These are phyloP conservation scores for Apaloderma vittatum DNA, from an alignment of 2,113 vertebrate genomes.

Conservation along the genomic window DNA sequence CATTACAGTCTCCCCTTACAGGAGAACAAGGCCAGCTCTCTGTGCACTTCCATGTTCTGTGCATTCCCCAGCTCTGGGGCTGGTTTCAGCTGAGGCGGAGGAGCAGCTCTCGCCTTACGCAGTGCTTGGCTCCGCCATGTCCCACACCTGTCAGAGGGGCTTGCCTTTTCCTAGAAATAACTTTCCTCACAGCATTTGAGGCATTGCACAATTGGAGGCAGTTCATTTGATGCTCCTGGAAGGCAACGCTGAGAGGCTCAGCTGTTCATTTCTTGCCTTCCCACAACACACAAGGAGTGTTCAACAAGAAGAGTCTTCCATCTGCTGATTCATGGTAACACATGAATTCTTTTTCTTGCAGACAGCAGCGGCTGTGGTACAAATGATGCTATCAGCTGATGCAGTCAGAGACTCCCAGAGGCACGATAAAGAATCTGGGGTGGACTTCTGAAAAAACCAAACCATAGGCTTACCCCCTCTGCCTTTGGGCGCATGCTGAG, in stretches of 20 bases:
- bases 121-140: slow-evolving; percentile 38
- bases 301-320: background rate
- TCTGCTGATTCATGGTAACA: slow-evolving; percentile 64
- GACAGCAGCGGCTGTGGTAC: background rate
- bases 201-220: slow-evolving; percentile 1
- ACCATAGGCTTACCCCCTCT: background rate
- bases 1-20: slow-evolving; percentile 47
- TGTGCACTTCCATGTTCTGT: slow-evolving; percentile 61
- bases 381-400: slow-evolving; percentile 10
- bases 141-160: slow-evolving; percentile 47
- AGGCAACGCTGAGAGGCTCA: slow-evolving; percentile 15
- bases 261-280: slow-evolving; percentile 51
- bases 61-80: slow-evolving; percentile 8
- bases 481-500: background rate
- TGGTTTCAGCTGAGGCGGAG: background rate
- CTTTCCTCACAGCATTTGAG: background rate
- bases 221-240: slow-evolving; percentile 39
- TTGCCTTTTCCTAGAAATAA: slow-evolving; percentile 21
- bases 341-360: background rate
- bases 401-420: background rate
- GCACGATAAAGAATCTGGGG: background rate
- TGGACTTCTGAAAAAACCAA: background rate
- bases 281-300: background rate
- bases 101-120: background rate
- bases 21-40: slow-evolving; percentile 43